Percentiles rank a stretch among this genome's conserved stretches.
Evolutionary conservation across 2,113 vertebrate species (phyloP).

Genomic region (Eleginops maclovinus): DNA sequence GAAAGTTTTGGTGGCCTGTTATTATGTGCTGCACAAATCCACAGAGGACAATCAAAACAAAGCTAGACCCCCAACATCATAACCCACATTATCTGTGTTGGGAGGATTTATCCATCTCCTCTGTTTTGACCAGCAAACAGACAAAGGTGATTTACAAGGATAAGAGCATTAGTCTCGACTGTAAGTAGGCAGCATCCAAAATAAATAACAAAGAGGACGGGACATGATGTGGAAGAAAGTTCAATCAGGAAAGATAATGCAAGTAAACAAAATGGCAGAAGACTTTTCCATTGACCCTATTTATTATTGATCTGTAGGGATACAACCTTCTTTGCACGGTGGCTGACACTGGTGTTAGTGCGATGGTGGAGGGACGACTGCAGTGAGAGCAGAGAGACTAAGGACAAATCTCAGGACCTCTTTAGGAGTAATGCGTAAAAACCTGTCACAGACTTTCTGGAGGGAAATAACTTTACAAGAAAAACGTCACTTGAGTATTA

Average conservation of each 20-base stretch:
- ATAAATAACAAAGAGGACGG: conserved; percentile 2
- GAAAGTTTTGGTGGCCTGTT: conserved; percentile 29
- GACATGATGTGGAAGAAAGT: not conserved
- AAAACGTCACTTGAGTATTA: not conserved
- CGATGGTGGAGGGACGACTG: not conserved
- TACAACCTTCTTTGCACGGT: not conserved
- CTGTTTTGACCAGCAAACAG: conserved; percentile 9
- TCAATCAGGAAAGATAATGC: not conserved
- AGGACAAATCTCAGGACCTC: not conserved
- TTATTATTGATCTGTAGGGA: not conserved
- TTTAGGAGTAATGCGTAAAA: not conserved
- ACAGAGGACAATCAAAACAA: conserved; percentile 21
- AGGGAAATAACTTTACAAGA: not conserved
- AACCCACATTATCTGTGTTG: not conserved
- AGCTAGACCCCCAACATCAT: conserved; percentile 26
- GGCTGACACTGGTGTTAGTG: not conserved
- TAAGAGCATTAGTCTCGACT: conserved; percentile 9
- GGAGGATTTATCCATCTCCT: conserved; percentile 20
- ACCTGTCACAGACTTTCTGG: not conserved
- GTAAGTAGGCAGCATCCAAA: conserved; percentile 6
- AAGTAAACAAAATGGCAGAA: conserved; percentile 1
- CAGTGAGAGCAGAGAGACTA: not conserved
- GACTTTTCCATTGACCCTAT: not conserved
- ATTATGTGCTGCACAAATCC: conserved; percentile 1
- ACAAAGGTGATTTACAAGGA: conserved; percentile 1